phyloP scores from a whole-genome alignment of 2,113 vertebrate species.

The Leptobrachium ailaonicum region DNA sequence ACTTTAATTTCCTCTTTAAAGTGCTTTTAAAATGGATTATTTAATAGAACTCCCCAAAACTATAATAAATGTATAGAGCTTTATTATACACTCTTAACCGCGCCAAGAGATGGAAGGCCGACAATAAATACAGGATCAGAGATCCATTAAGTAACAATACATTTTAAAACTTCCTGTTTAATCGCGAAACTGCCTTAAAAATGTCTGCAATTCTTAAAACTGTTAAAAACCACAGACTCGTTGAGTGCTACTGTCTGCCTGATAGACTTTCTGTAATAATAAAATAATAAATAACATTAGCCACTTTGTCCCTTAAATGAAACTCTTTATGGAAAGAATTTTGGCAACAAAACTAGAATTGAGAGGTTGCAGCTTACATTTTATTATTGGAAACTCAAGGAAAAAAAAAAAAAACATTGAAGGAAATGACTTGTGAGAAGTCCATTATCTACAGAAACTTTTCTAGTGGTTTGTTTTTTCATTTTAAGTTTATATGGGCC shows the following conservation, averaged over 20 bases:
- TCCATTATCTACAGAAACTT: too few species aligned
- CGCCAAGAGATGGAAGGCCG: constrained; percentile 35
- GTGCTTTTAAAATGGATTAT: constrained; percentile 32
- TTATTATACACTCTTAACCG: constrained; percentile 27
- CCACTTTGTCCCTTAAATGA: constrained; percentile 21
- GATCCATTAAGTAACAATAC: constrained; percentile 45
- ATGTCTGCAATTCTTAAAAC: constrained; percentile 33
- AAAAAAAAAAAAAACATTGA: not conserved
- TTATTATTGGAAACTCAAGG: not conserved
- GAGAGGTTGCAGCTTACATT: not conserved
- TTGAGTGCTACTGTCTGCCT: constrained; percentile 33
- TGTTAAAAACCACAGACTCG: constrained; percentile 32
- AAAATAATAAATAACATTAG: constrained; percentile 20
- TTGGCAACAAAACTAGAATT: constrained; percentile 1
- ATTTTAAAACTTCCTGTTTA: constrained; percentile 33
- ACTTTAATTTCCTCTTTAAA: constrained; percentile 40
- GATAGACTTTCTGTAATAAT: constrained; percentile 12
- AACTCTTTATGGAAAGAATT: constrained; percentile 18
- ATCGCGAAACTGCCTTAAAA: constrained; percentile 26
- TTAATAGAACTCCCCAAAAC: constrained; percentile 35
- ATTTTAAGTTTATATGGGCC: too few species aligned
- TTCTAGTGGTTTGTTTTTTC: too few species aligned
- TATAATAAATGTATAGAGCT: constrained; percentile 36
- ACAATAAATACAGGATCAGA: constrained; percentile 32
- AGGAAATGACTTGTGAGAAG: not conserved